A percentile compares a stretch with the other conserved stretches of the same genome.
Conservation (phyloP, 2,888 invertebrate species). For the Invenusta paracnida region DNA sequence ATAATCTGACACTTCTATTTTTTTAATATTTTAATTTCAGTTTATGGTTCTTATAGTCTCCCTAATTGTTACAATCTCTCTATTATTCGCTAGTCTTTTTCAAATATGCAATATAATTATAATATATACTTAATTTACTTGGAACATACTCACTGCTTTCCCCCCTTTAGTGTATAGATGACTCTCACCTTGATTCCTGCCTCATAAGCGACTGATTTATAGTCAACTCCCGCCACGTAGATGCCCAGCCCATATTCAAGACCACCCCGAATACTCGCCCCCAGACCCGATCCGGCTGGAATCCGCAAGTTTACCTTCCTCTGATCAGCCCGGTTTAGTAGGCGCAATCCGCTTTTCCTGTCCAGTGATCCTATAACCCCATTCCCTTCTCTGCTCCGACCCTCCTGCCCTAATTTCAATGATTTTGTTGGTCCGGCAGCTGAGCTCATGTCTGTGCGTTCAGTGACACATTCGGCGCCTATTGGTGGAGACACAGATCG, state of each 20-base stretch:
- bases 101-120: no score
- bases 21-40: no score
- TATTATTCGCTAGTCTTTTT: no score
- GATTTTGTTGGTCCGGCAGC: background rate
- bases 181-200: background rate
- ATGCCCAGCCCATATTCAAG: background rate
- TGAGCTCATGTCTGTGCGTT: no score
- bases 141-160: no score
- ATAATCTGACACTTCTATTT: no score
- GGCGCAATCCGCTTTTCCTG: background rate
- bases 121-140: no score
- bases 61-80: no score
- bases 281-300: background rate
- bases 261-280: background rate
- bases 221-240: background rate
- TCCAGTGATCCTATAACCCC: background rate
- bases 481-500: background rate
- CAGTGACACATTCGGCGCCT: background rate
- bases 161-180: no score
- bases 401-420: background rate
- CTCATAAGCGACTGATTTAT: background rate
- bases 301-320: background rate
- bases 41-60: no score
- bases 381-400: no score
- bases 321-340: background rate